Evolutionary conservation across 1,140 invertebrate species (phyloP), one percentile per base, ranked within the genome.

Genomic region (Centruroides vittatus): DNA sequence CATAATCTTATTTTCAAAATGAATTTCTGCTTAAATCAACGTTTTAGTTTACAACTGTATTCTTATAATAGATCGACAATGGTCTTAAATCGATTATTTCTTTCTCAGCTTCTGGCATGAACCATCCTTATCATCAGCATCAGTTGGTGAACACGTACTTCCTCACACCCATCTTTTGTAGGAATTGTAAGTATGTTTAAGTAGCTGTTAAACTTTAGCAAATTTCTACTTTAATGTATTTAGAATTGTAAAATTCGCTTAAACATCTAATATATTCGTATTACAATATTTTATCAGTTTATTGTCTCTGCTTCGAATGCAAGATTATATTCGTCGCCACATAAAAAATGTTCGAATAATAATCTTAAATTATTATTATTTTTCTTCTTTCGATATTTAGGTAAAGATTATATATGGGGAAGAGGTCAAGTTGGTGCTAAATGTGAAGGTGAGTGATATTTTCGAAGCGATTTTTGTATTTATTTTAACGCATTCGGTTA

Each of bases 371-470:
- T 41, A 59, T 34, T 36, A 50, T 10, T 55, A 52, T 55, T 56
- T 59, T 67, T 55, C 50, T 63, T 56, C 67, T 41, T 65, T 49
- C n/a, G n/a, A 49, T 10, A 73, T 73, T 4, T 61, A 82, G 80
- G 80, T 73, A 75, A 78, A 69, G 81, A 81, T 71, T 82, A 82
- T 68, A 80, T 82, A 65, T 82, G 80, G 80, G 80, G 80, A 57
- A 76, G 75, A 47, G 80, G 80, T 57, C 76, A 73, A 72, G 74
- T 80, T 61, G 81, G 78, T 35, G 68, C 74, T 35, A 73, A 74
- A 65, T 80, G 78, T 68, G 74, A 76, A 72, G 75, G 78, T 79
- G 72, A 74, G 75, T 60, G 55, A 41, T 41, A 41, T 41, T 41
- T 8, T 41, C 8, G 0, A 6, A 6, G 8, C 8, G 8, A 41